These are phyloP conservation scores for Setophaga coronata DNA, from an alignment of 2,113 vertebrate species.

Conservation along the genomic window DNA sequence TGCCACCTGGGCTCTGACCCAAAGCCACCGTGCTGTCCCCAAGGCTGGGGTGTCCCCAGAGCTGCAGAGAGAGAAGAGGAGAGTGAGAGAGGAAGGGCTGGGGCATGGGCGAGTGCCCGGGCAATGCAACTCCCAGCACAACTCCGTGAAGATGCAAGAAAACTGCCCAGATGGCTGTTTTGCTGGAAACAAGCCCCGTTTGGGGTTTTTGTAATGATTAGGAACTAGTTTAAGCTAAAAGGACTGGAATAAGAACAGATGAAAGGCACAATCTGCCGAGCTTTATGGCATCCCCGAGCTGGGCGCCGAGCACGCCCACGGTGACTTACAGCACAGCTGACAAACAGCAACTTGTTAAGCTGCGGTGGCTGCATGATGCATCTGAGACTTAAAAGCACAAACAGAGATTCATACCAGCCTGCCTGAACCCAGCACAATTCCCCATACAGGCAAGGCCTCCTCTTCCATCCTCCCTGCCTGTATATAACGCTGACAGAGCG, in stretches of 20 bases:
- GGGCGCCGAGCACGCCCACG: neutral
- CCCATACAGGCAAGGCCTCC: accelerated
- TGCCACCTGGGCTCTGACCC: neutral
- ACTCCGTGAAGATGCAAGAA: accelerated
- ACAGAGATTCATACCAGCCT: neutral
- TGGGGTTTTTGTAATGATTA: neutral
- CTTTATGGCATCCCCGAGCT: neutral
- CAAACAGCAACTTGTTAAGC: slow-evolving; percentile 2
- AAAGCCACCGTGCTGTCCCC: neutral
- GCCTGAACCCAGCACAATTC: neutral
- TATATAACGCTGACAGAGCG: accelerated
- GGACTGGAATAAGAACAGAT: neutral
- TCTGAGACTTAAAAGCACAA: neutral
- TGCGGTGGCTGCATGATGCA: neutral
- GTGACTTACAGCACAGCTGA: neutral
- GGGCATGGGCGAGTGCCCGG: neutral
- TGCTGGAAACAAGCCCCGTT: neutral
- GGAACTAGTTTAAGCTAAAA: neutral
- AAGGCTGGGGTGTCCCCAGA: neutral
- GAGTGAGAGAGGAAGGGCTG: accelerated
- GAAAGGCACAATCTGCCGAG: neutral
- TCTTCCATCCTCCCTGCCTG: neutral
- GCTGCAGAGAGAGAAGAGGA: neutral
- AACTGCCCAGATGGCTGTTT: neutral
- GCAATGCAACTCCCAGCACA: neutral